phyloP scores from a whole-genome alignment of 1,140 invertebrate genomes.

The Asbolus verrucosus region DNA sequence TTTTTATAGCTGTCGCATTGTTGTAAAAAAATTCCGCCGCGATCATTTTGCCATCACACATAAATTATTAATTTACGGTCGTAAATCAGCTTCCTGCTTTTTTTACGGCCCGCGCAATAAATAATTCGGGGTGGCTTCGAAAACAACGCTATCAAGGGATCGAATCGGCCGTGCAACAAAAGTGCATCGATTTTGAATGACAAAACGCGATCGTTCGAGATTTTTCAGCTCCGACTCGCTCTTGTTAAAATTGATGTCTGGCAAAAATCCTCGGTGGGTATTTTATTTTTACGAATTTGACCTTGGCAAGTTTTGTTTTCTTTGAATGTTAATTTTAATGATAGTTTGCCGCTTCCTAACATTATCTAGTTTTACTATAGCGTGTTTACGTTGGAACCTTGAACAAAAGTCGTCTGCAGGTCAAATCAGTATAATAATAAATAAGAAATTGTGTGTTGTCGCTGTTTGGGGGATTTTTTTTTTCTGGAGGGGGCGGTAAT shows the following conservation, averaged over 20 bases:
- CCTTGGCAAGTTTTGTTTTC: conserved; percentile 44
- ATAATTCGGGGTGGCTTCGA: too few species aligned
- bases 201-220: too few species aligned
- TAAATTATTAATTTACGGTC: not conserved
- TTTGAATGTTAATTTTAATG: conserved; percentile 46
- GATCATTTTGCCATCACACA: not conserved
- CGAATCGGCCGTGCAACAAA: too few species aligned
- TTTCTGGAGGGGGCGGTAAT: not conserved
- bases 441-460: conserved; percentile 34
- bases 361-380: conserved; percentile 43
- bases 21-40: conserved; percentile 18
- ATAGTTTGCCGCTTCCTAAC: conserved; percentile 45
- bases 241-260: too few species aligned
- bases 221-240: too few species aligned
- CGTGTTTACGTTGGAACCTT: conserved; percentile 51
- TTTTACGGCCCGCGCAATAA: too few species aligned
- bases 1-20: not conserved
- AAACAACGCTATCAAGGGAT: too few species aligned
- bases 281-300: conserved; percentile 37
- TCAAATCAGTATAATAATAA: conserved; percentile 51
- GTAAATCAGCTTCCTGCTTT: conserved; percentile 18
- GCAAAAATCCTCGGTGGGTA: conserved; percentile 29
- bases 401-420: conserved; percentile 60
- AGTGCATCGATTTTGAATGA: not conserved
- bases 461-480: conserved; percentile 12